phyloP scores from a whole-genome alignment of 2,888 invertebrate genomes.

The Pemphredon lugubris region DNA sequence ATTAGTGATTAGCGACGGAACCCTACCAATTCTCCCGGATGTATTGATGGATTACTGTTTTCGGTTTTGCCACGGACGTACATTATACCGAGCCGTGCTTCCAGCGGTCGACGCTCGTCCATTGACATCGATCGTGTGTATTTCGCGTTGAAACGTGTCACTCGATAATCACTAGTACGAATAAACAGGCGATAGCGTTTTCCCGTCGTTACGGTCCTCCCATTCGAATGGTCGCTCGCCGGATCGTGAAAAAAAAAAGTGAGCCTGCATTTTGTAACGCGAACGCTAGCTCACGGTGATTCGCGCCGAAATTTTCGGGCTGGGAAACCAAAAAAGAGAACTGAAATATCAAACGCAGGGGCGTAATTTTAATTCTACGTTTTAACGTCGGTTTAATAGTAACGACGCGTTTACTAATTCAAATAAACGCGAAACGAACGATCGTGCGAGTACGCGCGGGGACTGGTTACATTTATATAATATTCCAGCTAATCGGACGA shows the following conservation, averaged over 20 bases:
- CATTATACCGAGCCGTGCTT: slow-evolving; percentile 37
- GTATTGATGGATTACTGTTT: slow-evolving; percentile 74
- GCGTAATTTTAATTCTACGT: too few species aligned
- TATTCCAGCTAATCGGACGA: slow-evolving; percentile 12
- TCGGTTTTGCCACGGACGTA: slow-evolving; percentile 54
- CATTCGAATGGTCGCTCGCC: neutral
- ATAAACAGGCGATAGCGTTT: slow-evolving; percentile 8
- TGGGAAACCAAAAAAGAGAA: too few species aligned
- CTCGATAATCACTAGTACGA: slow-evolving; percentile 12
- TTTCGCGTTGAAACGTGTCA: slow-evolving; percentile 14
- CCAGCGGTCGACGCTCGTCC: slow-evolving; percentile 5
- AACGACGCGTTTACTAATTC: slow-evolving; percentile 33
- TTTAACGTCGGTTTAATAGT: slow-evolving; percentile 3
- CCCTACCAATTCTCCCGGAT: slow-evolving; percentile 54
- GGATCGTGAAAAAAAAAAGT: neutral
- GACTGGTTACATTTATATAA: slow-evolving; percentile 33
- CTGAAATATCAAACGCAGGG: too few species aligned
- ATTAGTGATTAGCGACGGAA: slow-evolving; percentile 75
- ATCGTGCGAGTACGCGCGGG: slow-evolving; percentile 30
- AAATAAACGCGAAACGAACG: slow-evolving; percentile 27
- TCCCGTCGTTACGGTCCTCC: neutral
- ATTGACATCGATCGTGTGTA: slow-evolving; percentile 20
- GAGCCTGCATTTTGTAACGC: neutral
- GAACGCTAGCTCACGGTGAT: too few species aligned
- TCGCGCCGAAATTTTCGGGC: too few species aligned